A percentile compares a stretch with the other conserved stretches of the same genome.
These are phyloP conservation scores for Pachyramphus minor DNA, from an alignment of 2,113 vertebrate species.

Conservation along the genomic window DNA sequence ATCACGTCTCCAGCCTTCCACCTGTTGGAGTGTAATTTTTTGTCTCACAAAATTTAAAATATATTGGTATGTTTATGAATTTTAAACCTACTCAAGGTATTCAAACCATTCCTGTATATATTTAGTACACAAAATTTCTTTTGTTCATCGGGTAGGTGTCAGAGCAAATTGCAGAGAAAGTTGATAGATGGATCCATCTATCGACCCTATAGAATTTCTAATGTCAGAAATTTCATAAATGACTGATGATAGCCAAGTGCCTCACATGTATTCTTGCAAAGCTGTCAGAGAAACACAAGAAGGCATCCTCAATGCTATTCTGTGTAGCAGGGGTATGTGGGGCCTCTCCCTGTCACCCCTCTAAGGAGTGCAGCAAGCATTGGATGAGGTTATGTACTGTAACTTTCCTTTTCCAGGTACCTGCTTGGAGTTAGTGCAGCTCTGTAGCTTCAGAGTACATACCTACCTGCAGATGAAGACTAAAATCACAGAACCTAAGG, in stretches of 20 bases:
- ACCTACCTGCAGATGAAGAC: background rate
- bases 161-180: background rate
- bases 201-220: background rate
- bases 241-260: background rate
- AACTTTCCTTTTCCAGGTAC: background rate
- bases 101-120: background rate
- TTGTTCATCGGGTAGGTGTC: background rate
- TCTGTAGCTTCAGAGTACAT: background rate
- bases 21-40: background rate
- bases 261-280: background rate
- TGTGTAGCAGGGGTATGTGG: background rate
- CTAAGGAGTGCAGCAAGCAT: background rate
- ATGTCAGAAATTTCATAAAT: background rate
- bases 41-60: background rate
- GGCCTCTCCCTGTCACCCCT: background rate
- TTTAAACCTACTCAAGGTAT: background rate
- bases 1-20: accelerated
- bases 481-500: background rate
- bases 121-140: background rate
- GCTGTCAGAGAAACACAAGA: background rate
- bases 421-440: background rate
- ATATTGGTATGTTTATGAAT: background rate
- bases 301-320: background rate
- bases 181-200: background rate
- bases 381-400: background rate